Evolutionary conservation across 1,140 invertebrate species (phyloP).

Genomic region (Drosophila biarmipes): DNA sequence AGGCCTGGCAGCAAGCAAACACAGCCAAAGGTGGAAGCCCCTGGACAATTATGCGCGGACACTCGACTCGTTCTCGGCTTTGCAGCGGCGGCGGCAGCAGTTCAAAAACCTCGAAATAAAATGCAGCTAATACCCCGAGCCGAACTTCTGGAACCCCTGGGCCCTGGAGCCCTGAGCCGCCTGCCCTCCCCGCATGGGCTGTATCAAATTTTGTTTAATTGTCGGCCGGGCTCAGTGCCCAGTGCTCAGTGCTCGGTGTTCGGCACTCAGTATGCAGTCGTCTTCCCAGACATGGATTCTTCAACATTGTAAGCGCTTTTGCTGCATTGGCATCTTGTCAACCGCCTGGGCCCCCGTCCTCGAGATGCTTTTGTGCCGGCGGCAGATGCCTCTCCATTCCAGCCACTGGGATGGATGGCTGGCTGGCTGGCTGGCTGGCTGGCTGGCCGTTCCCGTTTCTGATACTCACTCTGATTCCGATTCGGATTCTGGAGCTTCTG

Average conservation of each 20-base stretch:
- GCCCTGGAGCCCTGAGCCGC: not conserved
- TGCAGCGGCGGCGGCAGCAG: constrained; percentile 35
- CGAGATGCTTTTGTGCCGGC: not conserved
- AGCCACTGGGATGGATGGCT: constrained; percentile 16
- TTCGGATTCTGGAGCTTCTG: constrained; percentile 40
- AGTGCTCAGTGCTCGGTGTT: constrained; percentile 11
- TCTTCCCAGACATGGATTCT: constrained; percentile 74
- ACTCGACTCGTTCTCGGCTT: constrained; percentile 22
- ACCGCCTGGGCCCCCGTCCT: constrained; percentile 9
- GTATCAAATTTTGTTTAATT: constrained; percentile 81
- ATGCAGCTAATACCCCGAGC: constrained; percentile 57
- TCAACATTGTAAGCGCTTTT: constrained; percentile 81
- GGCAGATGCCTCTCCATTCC: constrained; percentile 13
- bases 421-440: not conserved
- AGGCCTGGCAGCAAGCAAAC: not conserved
- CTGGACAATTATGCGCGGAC: constrained; percentile 48
- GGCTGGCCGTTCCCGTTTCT: constrained; percentile 4
- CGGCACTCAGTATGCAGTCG: constrained; percentile 44
- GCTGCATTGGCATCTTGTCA: constrained; percentile 79
- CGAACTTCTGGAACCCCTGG: not conserved
- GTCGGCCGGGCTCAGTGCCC: constrained; percentile 44
- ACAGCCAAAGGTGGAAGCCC: constrained; percentile 2
- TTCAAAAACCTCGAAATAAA: constrained; percentile 73
- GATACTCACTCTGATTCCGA: constrained; percentile 8
- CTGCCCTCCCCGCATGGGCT: constrained; percentile 28